Evolutionary conservation across 1,140 invertebrate genomes (phyloP).

Genomic region (Lepidostoma basale): DNA sequence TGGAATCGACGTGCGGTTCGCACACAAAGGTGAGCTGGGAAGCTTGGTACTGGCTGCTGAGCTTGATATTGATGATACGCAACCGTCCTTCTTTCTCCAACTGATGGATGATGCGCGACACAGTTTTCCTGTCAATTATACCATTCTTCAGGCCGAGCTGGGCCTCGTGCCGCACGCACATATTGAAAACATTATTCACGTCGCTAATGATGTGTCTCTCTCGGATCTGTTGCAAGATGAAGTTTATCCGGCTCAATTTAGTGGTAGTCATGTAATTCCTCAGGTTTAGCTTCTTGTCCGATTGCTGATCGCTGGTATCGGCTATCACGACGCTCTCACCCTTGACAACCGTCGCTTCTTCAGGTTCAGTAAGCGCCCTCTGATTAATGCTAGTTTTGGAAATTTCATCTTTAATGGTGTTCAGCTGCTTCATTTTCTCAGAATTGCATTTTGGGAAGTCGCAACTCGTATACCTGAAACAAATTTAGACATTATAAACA

Average conservation of each 20-base stretch:
- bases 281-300: not conserved
- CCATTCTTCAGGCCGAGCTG: not conserved
- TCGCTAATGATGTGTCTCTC: conserved; percentile 30
- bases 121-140: conserved; percentile 30
- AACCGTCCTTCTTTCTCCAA: conserved; percentile 30
- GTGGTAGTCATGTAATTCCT: conserved; percentile 8
- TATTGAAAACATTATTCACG: conserved; percentile 17
- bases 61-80: conserved; percentile 21
- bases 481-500: too few species aligned
- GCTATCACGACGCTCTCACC: not conserved
- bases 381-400: too few species aligned
- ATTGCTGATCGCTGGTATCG: too few species aligned
- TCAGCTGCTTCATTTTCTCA: too few species aligned
- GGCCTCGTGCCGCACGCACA: conserved; percentile 5
- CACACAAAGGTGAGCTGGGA: conserved; percentile 28
- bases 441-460: too few species aligned
- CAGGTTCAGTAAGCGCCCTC: too few species aligned
- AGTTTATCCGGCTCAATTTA: conserved; percentile 20
- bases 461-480: too few species aligned
- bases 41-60: not conserved
- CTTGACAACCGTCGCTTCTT: too few species aligned
- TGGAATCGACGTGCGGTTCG: conserved; percentile 21
- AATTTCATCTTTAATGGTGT: too few species aligned
- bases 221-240: conserved; percentile 32
- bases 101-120: conserved; percentile 14